Conservation (phyloP, 2,797 vertebrate genomes). For the Agapornis canus region DNA sequence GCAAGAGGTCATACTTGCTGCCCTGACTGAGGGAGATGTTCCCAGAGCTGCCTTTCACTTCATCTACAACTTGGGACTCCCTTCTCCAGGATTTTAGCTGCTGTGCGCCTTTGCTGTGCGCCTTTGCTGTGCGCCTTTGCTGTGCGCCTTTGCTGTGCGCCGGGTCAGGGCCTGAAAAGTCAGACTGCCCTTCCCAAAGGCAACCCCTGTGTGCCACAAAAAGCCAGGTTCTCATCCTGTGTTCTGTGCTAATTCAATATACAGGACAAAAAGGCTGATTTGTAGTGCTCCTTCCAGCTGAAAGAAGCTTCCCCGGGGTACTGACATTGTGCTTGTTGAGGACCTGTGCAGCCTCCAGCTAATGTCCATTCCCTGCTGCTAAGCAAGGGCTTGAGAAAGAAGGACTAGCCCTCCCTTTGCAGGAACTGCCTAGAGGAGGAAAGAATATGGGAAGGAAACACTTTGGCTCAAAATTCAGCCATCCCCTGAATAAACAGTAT, state of each 20-base stretch:
- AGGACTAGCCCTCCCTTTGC: not conserved
- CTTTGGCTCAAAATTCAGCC: not conserved
- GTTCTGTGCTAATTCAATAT: not conserved
- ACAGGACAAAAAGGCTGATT: not conserved
- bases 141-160: not conserved
- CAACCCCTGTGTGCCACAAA: fast-evolving
- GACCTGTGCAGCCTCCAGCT: not conserved
- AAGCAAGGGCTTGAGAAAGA: not conserved
- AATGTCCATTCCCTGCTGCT: fast-evolving
- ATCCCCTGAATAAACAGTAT: no score
- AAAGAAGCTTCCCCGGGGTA: not conserved
- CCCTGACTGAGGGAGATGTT: not conserved
- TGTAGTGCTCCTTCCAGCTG: not conserved
- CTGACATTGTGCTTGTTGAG: fast-evolving
- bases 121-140: no score
- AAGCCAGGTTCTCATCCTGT: not conserved
- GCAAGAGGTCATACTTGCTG: not conserved
- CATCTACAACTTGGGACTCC: fast-evolving
- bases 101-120: not conserved
- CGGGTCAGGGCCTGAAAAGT: not conserved
- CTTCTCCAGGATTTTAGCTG: not conserved
- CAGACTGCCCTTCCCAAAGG: not conserved
- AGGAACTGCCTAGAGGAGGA: not conserved
- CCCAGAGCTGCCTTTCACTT: not conserved
- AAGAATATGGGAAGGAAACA: fast-evolving